Evolutionary conservation across 2,888 invertebrate species (phyloP).

Genomic region (Acrocyrtus sp.): DNA sequence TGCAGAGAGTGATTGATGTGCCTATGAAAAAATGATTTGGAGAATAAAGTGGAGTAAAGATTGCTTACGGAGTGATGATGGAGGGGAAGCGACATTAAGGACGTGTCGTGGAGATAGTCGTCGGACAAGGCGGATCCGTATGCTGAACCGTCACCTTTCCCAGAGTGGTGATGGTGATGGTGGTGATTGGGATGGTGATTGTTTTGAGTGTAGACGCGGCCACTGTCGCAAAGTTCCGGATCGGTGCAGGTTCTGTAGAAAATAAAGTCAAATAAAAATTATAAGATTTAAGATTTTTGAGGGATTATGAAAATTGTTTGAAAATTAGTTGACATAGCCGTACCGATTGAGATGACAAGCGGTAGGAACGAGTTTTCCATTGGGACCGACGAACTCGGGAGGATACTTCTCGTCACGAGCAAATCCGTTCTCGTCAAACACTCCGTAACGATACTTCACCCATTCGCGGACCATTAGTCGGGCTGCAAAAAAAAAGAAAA

Average conservation of each 20-base stretch:
- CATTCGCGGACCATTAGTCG: slow-evolving; percentile 65
- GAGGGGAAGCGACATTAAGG: slow-evolving; percentile 56
- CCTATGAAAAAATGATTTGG: background rate
- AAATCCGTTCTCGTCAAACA: slow-evolving; percentile 67
- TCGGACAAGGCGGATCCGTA: slow-evolving; percentile 3
- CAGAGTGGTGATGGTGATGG: slow-evolving; percentile 40
- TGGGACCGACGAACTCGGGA: slow-evolving; percentile 58
- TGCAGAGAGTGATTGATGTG: slow-evolving; percentile 36
- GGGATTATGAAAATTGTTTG: background rate
- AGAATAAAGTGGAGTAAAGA: background rate
- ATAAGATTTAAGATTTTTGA: background rate
- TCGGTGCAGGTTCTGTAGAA: slow-evolving; percentile 43
- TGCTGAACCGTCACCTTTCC: background rate
- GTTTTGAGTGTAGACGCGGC: slow-evolving; percentile 12
- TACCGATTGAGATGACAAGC: slow-evolving; percentile 63
- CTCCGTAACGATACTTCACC: slow-evolving; percentile 67
- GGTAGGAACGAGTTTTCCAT: slow-evolving; percentile 60
- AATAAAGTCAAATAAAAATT: background rate
- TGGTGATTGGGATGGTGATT: slow-evolving; percentile 39
- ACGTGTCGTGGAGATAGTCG: slow-evolving; percentile 28
- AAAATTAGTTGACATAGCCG: slow-evolving; percentile 21
- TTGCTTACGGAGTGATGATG: slow-evolving; percentile 33
- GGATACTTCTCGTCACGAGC: slow-evolving; percentile 65
- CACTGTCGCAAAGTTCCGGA: slow-evolving; percentile 54
- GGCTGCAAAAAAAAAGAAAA: slow-evolving; percentile 52